Base-by-base conservation (phyloP, 2,888 invertebrate species). In the Halictus quadricinctus region DNA sequence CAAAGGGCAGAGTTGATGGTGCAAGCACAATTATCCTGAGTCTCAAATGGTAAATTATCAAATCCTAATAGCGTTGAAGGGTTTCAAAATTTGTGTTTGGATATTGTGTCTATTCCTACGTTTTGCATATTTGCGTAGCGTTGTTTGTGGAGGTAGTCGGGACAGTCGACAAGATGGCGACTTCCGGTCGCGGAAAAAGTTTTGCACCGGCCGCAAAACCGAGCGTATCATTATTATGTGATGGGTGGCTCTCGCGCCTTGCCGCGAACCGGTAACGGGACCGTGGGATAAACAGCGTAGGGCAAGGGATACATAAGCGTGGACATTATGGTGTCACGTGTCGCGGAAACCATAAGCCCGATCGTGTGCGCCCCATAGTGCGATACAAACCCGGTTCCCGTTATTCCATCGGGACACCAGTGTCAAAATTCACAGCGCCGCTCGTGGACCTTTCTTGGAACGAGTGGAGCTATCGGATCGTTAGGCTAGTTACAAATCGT, bases 241-340 rank as follows among this genome's bases (percentile, higher is more conserved):
- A 79, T 72, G 77, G 80, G 79, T 70, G 79, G 79, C 21, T 85
- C 81, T 88, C 88, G 81, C 88, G 79, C 85, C 81, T 88, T 83
- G 83, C 88, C 83, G 73, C 85, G 81, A 80, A 87, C 77, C 72
- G 73, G 79, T 88, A 88, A 88, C 86, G 87, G 81, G 78, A 88
- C 81, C 81, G 80, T 74, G 79, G 77, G 87, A 87, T 90, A 84
- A 87, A 88, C 84, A 86, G 85, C 85, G 85, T 83, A 79, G 83
- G 82, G 81, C 87, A 90, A 89, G 88, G 87, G 88, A 83, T 84
- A 77, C 58, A n/a, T 80, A 81, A 69, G 79, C 75, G 79, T 69
- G 75, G 66, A 83, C 85, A 79, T 84, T 88, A 87, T 78, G 87
- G 90, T 90, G 87, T 90, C 90, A 90, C 89, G 85, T 90, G 89